Conservation (phyloP, 2,113 vertebrate species). For the Anolis carolinensis region DNA sequence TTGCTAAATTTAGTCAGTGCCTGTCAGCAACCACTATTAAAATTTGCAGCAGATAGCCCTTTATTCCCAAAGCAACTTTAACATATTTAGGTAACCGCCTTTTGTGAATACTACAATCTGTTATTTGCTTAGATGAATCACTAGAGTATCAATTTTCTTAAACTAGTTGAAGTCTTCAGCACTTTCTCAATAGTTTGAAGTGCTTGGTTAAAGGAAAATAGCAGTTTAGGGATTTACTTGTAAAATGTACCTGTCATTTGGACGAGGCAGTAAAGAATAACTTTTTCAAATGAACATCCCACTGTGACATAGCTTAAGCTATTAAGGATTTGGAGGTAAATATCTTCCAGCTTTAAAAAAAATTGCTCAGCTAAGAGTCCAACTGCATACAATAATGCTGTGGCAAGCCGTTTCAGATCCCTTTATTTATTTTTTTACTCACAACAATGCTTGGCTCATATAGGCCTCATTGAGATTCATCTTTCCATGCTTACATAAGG, state of each 20-base stretch:
- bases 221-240: background rate
- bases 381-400: too few species aligned
- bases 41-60: background rate
- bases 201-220: background rate
- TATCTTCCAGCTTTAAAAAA: slow-evolving; percentile 47
- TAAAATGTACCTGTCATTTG: slow-evolving; percentile 4
- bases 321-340: slow-evolving; percentile 42
- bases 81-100: background rate
- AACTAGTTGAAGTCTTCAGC: slow-evolving; percentile 8
- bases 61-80: background rate
- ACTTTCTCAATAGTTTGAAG: slow-evolving; percentile 29
- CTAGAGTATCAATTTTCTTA: background rate
- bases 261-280: background rate
- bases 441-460: too few species aligned
- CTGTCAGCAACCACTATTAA: background rate
- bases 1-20: background rate
- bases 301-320: slow-evolving; percentile 36
- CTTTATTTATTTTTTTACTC: too few species aligned
- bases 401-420: too few species aligned
- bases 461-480: too few species aligned
- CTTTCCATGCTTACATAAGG: too few species aligned
- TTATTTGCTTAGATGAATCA: slow-evolving; percentile 16
- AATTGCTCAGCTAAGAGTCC: slow-evolving; percentile 42
- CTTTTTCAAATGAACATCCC: slow-evolving; percentile 24
- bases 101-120: background rate